phyloP scores from a whole-genome alignment of 2,888 invertebrate species.

The Ophion ventricosus region DNA sequence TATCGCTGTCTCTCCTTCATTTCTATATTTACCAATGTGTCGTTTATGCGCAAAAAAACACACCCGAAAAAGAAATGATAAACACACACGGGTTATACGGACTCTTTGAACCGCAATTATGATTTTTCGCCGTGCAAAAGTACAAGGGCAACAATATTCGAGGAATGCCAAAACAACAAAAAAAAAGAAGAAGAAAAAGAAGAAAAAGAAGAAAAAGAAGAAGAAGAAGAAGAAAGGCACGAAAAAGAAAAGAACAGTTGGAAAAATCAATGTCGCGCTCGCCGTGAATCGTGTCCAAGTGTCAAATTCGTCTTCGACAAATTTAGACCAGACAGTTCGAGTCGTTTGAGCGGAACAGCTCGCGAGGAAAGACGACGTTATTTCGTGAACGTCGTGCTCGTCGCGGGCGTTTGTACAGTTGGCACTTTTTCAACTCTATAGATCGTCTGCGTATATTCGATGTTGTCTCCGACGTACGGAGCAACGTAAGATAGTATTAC shows the following conservation, averaged over 20 bases:
- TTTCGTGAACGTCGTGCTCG: slow-evolving; percentile 59
- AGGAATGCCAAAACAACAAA: slow-evolving; percentile 16
- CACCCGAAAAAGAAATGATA: background rate
- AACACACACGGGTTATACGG: background rate
- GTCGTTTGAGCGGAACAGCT: slow-evolving; percentile 58
- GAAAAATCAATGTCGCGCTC: slow-evolving; percentile 76
- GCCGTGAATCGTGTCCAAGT: slow-evolving; percentile 75
- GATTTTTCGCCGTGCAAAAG: background rate
- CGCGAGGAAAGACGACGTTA: slow-evolving; percentile 58
- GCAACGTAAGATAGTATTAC: slow-evolving; percentile 51
- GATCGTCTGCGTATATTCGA: slow-evolving; percentile 35
- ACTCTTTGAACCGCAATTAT: background rate
- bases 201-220: background rate
- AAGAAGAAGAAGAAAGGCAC: background rate
- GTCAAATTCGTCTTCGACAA: slow-evolving; percentile 81
- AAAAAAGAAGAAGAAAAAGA: background rate
- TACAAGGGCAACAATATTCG: slow-evolving; percentile 19
- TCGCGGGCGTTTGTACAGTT: slow-evolving; percentile 68
- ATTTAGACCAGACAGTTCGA: slow-evolving; percentile 78
- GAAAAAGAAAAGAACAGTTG: slow-evolving; percentile 42
- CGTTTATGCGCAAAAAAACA: background rate
- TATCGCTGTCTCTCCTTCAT: slow-evolving; percentile 9
- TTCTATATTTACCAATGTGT: background rate
- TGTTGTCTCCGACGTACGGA: slow-evolving; percentile 11
- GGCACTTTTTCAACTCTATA: slow-evolving; percentile 77